Percentiles rank a stretch among this genome's conserved stretches.
phyloP scores from a whole-genome alignment of 2,888 invertebrate genomes.

The Papilio demoleus region DNA sequence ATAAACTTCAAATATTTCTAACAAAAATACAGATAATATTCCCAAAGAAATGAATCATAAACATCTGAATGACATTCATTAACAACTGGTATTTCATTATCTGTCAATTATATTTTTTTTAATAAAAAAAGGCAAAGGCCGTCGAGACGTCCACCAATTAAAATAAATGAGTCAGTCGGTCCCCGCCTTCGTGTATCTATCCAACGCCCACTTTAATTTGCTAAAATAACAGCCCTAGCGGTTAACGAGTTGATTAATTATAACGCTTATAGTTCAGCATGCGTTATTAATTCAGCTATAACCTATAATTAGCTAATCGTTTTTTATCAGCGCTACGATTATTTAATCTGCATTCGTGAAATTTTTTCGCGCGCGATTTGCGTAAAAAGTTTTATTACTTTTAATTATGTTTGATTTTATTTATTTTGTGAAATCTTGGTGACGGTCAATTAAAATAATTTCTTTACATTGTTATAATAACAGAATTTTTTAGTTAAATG shows the following conservation, averaged over 20 bases:
- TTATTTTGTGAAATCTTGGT: not conserved
- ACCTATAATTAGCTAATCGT: slow-evolving; percentile 41
- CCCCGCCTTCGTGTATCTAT: slow-evolving; percentile 57
- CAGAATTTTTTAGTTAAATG: too few relatives aligned
- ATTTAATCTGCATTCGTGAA: slow-evolving; percentile 29
- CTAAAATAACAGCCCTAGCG: slow-evolving; percentile 68
- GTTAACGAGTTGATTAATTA: slow-evolving; percentile 45
- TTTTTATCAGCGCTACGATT: slow-evolving; percentile 37
- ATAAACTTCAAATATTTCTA: not conserved
- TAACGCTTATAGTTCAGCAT: slow-evolving; percentile 46
- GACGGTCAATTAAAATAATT: slow-evolving; percentile 4
- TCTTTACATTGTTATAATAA: too few relatives aligned
- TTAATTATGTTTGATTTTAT: not conserved
- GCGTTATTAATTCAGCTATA: slow-evolving; percentile 41
- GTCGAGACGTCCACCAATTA: slow-evolving; percentile 63
- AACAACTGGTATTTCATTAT: slow-evolving; percentile 9
- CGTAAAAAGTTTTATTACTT: not conserved
- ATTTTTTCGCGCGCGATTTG: slow-evolving; percentile 12
- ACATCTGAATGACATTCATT: slow-evolving; percentile 3
- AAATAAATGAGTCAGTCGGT: slow-evolving; percentile 62
- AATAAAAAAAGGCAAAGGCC: slow-evolving; percentile 22
- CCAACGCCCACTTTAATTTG: slow-evolving; percentile 62
- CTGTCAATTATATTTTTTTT: slow-evolving; percentile 10
- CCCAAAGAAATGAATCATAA: not conserved
- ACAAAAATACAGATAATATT: not conserved